phyloP scores from a whole-genome alignment of 2,113 vertebrate species.

The Cebus imitator region DNA sequence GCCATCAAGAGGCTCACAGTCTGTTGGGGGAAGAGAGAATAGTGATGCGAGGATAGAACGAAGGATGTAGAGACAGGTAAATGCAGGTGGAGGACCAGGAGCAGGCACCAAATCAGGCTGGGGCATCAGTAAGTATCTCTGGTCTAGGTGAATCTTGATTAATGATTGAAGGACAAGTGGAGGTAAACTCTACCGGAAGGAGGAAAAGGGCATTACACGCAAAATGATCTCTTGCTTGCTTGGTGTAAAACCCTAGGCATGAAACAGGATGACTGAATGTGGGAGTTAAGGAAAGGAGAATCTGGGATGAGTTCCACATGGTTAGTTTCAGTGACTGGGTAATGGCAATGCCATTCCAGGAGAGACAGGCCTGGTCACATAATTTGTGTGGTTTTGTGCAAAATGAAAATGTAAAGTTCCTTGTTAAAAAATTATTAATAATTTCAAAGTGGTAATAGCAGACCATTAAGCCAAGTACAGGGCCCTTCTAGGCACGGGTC shows the following conservation, averaged over 20 bases:
- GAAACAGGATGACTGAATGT: neutral
- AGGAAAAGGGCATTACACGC: neutral
- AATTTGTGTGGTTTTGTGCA: neutral
- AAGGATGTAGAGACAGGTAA: neutral
- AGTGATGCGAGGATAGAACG: neutral
- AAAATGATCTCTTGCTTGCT: neutral
- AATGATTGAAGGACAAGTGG: slow-evolving; percentile 19
- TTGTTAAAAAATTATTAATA: slow-evolving; percentile 6
- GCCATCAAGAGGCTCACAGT: neutral
- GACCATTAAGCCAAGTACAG: neutral
- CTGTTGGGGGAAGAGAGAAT: neutral
- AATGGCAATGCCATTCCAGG: neutral
- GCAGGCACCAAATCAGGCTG: neutral
- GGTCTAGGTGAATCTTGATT: neutral
- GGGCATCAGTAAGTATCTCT: neutral
- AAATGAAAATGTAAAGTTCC: neutral
- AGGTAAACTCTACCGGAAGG: neutral
- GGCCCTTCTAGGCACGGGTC: neutral
- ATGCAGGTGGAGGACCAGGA: neutral
- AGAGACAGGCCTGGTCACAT: neutral
- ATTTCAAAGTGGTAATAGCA: neutral
- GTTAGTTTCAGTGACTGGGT: neutral
- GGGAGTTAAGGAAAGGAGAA: neutral
- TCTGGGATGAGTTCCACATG: neutral
- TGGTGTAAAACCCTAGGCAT: neutral